Evolutionary conservation across 2,797 vertebrate genomes (phyloP).

Genomic region (Acridotheres tristis): DNA sequence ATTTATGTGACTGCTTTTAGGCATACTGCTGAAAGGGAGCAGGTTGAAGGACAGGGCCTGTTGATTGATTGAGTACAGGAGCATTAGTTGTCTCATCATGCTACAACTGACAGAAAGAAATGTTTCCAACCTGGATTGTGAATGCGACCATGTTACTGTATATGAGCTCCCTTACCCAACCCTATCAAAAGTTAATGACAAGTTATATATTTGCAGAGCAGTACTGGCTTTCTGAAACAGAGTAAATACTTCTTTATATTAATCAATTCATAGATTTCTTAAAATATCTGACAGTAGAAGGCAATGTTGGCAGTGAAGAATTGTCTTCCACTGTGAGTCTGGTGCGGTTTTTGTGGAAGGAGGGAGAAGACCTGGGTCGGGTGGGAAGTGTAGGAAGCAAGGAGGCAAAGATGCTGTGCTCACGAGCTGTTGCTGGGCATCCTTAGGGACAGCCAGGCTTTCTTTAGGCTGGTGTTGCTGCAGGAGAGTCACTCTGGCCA

Average conservation of each 20-base stretch:
- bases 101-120: not conserved
- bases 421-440: not conserved
- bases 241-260: not conserved
- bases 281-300: not conserved
- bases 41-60: not conserved
- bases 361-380: not conserved
- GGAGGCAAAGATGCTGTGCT: not conserved
- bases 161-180: not conserved
- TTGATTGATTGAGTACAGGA: not conserved
- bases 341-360: fast-evolving
- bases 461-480: not conserved
- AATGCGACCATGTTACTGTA: not conserved
- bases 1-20: not conserved
- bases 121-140: not conserved
- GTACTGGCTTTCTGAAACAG: not conserved
- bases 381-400: not conserved
- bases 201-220: not conserved
- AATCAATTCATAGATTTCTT: not conserved
- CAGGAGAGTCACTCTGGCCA: not conserved
- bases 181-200: not conserved
- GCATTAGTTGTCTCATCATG: not conserved
- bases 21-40: not conserved
- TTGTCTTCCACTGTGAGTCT: not conserved
- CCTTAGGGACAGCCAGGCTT: not conserved
- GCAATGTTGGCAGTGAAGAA: not conserved